Base-by-base conservation (phyloP, 2,888 invertebrate species). In the Lingula anatina region DNA sequence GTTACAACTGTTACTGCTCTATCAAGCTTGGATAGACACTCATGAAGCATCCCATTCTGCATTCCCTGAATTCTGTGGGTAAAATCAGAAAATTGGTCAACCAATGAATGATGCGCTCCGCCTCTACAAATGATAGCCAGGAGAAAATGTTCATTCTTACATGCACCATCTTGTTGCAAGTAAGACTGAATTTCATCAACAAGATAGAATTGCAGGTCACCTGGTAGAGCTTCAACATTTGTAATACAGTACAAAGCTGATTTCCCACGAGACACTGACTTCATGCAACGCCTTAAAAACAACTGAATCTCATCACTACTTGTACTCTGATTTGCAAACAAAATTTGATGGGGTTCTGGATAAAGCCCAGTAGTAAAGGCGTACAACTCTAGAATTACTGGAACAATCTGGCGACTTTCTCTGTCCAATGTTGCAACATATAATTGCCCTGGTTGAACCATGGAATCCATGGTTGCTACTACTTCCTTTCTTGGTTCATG, bases 41-140 rank as follows among this genome's bases (percentile, higher is more conserved):
- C 26, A 26, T 44, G 26, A 12, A 47, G 23, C 12, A 27, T 35
- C 35, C 20, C 23, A 26, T 51, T 43, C 1, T 47, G 39, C 18
- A 46, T 25, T 23, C 44, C 44, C 9, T 45, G 28, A 12, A 45
- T 35, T 3, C 42, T 38, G 5, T 40, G 38, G 18, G 52, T 12
- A 21, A 31, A 12, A 3, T 53, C 56, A 5, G 27, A 25, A 27
- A 56, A 54, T 24, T 53, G 40, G 24, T 56, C 53, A 9, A 57
- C 28, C 48, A 64, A 58, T 9, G 58, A 51, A 15, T 62, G 59
- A 37, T 55, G 59, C 15, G 35, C 45, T 12, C 54, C 48, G 2
- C 62, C 64, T 47, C 55, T 47, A 45, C 56, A 64, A 5, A 62
- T 49, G 2, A 64, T 24, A n/a, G 58, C 51, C n/a, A 64, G 43